Percentiles rank a stretch among this genome's conserved stretches.
Evolutionary conservation across 2,797 vertebrate species (phyloP).

Genomic region (Oryzias sinensis): DNA sequence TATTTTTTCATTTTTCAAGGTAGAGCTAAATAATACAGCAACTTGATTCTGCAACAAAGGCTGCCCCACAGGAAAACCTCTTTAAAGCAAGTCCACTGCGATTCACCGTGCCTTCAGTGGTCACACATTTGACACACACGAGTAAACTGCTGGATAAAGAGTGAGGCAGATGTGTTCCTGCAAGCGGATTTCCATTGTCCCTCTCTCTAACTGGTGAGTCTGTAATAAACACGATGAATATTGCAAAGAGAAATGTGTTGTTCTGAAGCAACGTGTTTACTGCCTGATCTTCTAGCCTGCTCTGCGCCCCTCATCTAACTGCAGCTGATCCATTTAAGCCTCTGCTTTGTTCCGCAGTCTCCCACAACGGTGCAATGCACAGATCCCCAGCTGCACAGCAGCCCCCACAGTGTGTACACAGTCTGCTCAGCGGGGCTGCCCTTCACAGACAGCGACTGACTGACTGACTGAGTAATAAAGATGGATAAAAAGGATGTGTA

Average conservation of each 20-base stretch:
- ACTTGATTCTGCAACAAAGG: constrained; percentile 41
- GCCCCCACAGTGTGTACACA: constrained; percentile 29
- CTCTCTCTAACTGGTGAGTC: constrained; percentile 1
- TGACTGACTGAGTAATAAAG: constrained; percentile 34
- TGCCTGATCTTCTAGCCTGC: not conserved
- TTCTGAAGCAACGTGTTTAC: constrained; percentile 2
- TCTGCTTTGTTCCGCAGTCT: constrained; percentile 35
- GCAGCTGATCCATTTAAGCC: constrained; percentile 45
- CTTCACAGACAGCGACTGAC: constrained; percentile 30
- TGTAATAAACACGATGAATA: constrained; percentile 5
- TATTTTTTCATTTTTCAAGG: constrained; percentile 21
- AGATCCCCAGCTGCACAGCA: constrained; percentile 48
- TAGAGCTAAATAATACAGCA: constrained; percentile 34
- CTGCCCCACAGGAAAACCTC: constrained; percentile 44
- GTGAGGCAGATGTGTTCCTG: constrained; percentile 11
- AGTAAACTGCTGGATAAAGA: constrained; percentile 7
- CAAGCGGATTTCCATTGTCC: constrained; percentile 3
- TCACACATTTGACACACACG: constrained; percentile 9
- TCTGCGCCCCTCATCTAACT: constrained; percentile 30
- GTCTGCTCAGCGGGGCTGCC: constrained; percentile 27
- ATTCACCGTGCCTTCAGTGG: constrained; percentile 2
- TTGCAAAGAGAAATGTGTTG: constrained; percentile 4
- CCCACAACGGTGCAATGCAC: constrained; percentile 30
- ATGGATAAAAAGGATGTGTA: constrained; percentile 23
- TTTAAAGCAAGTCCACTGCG: constrained; percentile 9